Conservation (phyloP, 2,797 vertebrate species). For the Cirrhinus mrigala region DNA sequence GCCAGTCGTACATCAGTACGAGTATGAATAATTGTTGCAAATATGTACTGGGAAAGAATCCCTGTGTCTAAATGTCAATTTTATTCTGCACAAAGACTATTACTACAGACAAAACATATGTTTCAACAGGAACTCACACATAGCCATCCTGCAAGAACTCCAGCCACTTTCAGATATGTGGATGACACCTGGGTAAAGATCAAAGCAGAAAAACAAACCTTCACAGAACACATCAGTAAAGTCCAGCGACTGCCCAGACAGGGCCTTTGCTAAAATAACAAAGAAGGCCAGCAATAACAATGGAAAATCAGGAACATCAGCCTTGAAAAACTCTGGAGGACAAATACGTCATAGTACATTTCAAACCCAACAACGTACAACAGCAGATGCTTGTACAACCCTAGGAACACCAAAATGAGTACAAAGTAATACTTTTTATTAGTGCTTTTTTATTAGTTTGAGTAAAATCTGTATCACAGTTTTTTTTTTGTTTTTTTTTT, state of each 20-base stretch:
- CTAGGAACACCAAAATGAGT: neutral
- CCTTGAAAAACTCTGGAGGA: conserved; percentile 3
- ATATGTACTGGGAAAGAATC: neutral
- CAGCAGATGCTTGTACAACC: neutral
- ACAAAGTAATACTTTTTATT: neutral
- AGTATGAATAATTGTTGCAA: neutral
- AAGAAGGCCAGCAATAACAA: neutral
- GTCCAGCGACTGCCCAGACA: neutral
- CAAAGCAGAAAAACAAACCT: conserved; percentile 23
- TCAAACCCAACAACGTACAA: neutral
- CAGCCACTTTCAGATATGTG: neutral
- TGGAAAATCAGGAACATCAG: conserved; percentile 9
- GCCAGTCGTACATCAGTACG: neutral
- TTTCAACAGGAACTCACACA: neutral
- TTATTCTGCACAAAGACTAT: neutral
- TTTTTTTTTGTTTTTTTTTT: too few species aligned
- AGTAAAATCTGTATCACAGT: too few species aligned
- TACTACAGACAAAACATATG: too few species aligned
- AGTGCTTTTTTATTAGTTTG: too few species aligned
- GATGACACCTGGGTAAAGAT: conserved; percentile 9
- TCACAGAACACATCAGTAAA: conserved; percentile 3
- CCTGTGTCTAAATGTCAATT: neutral
- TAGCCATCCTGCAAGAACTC: neutral
- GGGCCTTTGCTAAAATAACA: conserved; percentile 15
- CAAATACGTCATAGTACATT: neutral